Conservation (phyloP, 2,888 invertebrate genomes). For the Macroteleia sp. region DNA sequence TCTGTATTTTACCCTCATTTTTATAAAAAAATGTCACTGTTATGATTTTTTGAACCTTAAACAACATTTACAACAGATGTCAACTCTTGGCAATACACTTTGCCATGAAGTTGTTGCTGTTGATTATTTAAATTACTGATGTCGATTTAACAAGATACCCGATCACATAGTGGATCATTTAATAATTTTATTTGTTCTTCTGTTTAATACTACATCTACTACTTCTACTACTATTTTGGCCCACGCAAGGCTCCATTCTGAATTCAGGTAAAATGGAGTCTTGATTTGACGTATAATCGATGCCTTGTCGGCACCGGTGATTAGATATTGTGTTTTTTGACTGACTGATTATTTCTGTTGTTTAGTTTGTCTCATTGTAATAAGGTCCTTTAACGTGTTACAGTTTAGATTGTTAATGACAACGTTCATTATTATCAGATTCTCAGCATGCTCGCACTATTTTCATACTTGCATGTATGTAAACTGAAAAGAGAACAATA, state of each 20-base stretch:
- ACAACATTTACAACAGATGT: too few relatives aligned
- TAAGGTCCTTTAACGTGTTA: constrained; percentile 43
- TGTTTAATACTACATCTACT: constrained; percentile 81
- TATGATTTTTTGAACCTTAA: constrained; percentile 12
- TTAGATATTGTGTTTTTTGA: constrained; percentile 78
- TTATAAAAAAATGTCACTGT: constrained; percentile 2
- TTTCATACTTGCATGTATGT: not conserved
- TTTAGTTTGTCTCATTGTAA: constrained; percentile 72
- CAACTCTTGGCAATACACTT: too few relatives aligned
- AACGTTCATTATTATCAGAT: constrained; percentile 10
- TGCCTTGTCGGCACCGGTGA: constrained; percentile 73
- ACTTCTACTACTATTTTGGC: constrained; percentile 86
- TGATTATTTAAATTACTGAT: too few relatives aligned
- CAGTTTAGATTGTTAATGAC: constrained; percentile 32
- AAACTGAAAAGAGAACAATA: too few relatives aligned
- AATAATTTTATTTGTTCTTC: constrained; percentile 78
- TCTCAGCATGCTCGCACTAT: constrained; percentile 19
- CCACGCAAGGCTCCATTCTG: constrained; percentile 92
- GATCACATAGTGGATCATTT: constrained; percentile 11
- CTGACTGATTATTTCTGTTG: constrained; percentile 81
- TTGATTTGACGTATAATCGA: constrained; percentile 83
- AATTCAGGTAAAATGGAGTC: constrained; percentile 91
- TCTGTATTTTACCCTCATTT: constrained; percentile 69
- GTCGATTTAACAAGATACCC: too few relatives aligned
- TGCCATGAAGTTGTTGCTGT: too few relatives aligned